phyloP scores from a whole-genome alignment of 64 coral and sea anemone species.

The Platygyra sinensis region DNA sequence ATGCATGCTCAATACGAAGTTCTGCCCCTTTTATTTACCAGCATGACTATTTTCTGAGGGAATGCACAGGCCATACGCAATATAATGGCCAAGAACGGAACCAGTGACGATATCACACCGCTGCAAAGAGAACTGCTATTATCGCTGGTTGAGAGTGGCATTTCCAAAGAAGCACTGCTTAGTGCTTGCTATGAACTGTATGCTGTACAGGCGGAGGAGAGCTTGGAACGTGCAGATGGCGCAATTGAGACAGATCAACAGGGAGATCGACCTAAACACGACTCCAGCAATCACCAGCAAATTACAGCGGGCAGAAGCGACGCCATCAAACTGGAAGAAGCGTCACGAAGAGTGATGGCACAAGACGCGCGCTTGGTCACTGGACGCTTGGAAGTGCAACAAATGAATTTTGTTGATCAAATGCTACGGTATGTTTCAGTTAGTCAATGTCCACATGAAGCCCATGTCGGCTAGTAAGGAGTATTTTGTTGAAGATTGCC shows the following conservation, averaged over 20 bases:
- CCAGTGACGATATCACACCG: conserved; percentile 37
- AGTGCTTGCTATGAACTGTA: conserved; percentile 49
- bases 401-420: conserved; percentile 36
- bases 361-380: neutral
- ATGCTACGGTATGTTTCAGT: conserved; percentile 18
- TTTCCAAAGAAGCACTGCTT: conserved; percentile 70
- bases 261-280: conserved; percentile 3
- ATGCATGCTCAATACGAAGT: conserved; percentile 75
- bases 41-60: neutral
- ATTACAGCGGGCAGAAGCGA: neutral
- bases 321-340: conserved; percentile 15
- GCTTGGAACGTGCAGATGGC: conserved; percentile 1
- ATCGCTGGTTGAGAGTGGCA: conserved; percentile 73
- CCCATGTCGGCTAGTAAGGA: neutral
- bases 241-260: conserved; percentile 35
- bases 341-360: neutral
- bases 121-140: conserved; percentile 67
- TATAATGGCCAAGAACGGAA: conserved; percentile 46
- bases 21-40: conserved; percentile 29
- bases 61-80: conserved; percentile 7
- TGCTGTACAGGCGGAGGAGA: conserved; percentile 21
- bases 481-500: neutral
- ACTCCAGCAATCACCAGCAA: neutral
- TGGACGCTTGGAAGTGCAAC: conserved; percentile 11
- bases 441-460: neutral